phyloP scores from a whole-genome alignment of 2,888 invertebrate genomes.

The Cosmopolites sordidus region DNA sequence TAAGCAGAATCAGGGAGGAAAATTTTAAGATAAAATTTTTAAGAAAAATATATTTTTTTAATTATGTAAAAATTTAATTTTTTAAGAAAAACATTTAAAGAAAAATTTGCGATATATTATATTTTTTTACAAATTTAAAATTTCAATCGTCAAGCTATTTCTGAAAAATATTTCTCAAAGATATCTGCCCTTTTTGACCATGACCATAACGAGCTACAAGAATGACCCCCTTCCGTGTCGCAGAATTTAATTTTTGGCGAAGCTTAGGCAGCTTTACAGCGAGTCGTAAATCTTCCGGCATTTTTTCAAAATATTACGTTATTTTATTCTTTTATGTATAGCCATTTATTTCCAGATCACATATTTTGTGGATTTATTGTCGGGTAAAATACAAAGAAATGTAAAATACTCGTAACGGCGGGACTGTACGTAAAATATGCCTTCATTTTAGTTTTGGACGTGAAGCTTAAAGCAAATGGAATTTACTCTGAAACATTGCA shows the following conservation, averaged over 20 bases:
- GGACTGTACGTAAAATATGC: background rate
- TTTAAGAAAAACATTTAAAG: no score
- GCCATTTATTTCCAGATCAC: conserved; percentile 1
- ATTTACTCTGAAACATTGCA: background rate
- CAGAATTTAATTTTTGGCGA: background rate
- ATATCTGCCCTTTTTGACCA: no score
- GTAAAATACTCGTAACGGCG: background rate
- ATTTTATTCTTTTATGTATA: background rate
- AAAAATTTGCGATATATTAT: no score
- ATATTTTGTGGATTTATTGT: background rate
- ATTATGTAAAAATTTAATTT: no score
- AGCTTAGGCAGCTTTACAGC: background rate
- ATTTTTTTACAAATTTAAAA: no score
- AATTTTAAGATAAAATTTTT: no score
- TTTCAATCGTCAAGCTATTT: no score
- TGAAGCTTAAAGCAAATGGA: background rate
- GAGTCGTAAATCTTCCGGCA: background rate
- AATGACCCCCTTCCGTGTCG: no score
- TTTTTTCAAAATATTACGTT: conserved; percentile 1
- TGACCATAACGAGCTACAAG: no score
- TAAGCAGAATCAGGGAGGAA: no score
- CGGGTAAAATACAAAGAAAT: background rate
- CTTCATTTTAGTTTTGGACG: background rate
- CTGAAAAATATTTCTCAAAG: no score
- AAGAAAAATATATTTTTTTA: no score